phyloP scores from a whole-genome alignment of 2,113 vertebrate species.

The Nettapus auritus region DNA sequence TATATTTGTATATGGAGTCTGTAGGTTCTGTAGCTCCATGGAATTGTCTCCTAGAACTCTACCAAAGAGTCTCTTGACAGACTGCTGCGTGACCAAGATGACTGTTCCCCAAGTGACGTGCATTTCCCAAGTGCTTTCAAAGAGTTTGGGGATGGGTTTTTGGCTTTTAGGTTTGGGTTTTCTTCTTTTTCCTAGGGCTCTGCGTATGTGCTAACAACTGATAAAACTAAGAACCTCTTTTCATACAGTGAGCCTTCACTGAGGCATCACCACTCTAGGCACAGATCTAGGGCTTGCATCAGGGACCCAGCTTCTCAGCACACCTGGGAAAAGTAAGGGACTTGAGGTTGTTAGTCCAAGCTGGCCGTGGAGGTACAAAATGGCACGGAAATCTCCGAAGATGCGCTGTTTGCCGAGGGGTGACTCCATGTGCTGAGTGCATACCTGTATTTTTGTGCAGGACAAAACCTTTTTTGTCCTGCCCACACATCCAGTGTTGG shows the following conservation, averaged over 20 bases:
- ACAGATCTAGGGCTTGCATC: not conserved
- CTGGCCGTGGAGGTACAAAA: not conserved
- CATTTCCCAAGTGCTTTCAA: not conserved
- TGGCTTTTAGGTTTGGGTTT: not conserved
- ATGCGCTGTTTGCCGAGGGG: not conserved
- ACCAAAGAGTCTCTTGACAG: not conserved
- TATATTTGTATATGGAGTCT: not conserved
- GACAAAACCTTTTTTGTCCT: no score
- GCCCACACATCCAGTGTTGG: no score
- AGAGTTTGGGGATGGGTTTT: not conserved
- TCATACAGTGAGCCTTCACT: not conserved
- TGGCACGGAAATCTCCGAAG: no score
- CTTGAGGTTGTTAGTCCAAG: not conserved
- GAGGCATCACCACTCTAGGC: not conserved
- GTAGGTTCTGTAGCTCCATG: not conserved
- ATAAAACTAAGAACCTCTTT: not conserved
- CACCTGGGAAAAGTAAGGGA: not conserved
- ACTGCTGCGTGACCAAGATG: accelerated
- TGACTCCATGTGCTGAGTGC: not conserved
- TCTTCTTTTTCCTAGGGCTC: no score
- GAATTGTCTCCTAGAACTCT: not conserved
- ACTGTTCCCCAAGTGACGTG: not conserved
- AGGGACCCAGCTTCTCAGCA: not conserved
- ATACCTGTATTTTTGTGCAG: not conserved
- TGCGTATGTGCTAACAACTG: no score